These are phyloP conservation scores for Tapirus terrestris DNA, from an alignment of 2,113 vertebrate genomes.

Conservation along the genomic window DNA sequence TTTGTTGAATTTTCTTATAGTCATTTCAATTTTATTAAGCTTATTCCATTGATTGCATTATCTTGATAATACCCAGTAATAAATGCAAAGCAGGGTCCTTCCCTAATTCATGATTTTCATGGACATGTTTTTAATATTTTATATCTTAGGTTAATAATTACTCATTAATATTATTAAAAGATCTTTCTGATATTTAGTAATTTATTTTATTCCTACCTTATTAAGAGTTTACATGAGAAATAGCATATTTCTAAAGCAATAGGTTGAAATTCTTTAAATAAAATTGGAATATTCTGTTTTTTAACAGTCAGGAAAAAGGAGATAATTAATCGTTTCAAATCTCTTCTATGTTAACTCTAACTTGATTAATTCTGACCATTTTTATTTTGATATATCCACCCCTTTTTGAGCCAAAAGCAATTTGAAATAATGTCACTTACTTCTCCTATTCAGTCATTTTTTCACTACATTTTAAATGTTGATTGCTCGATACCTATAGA, in stretches of 20 bases:
- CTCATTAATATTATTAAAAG: not conserved
- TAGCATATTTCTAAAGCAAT: not conserved
- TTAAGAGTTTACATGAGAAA: not conserved
- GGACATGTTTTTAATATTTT: not conserved
- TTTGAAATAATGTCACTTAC: not conserved
- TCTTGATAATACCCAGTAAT: not conserved
- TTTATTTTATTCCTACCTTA: not conserved
- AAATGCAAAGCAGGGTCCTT: not conserved
- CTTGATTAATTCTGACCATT: not conserved
- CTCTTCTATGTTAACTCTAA: not conserved
- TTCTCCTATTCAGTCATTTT: not conserved
- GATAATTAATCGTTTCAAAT: not conserved
- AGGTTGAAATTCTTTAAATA: not conserved
- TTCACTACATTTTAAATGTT: not conserved
- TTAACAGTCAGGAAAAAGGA: not conserved
- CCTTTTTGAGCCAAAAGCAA: not conserved
- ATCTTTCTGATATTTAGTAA: not conserved
- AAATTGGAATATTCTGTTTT: not conserved
- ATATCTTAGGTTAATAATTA: not conserved
- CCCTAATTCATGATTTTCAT: not conserved
- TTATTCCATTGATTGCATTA: not conserved
- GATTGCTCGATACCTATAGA: not conserved
- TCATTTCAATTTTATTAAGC: not conserved
- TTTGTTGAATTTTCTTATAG: not conserved
- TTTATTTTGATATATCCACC: not conserved